Conservation (phyloP, 2,888 invertebrate species). For the Rhorus exstirpatorius region DNA sequence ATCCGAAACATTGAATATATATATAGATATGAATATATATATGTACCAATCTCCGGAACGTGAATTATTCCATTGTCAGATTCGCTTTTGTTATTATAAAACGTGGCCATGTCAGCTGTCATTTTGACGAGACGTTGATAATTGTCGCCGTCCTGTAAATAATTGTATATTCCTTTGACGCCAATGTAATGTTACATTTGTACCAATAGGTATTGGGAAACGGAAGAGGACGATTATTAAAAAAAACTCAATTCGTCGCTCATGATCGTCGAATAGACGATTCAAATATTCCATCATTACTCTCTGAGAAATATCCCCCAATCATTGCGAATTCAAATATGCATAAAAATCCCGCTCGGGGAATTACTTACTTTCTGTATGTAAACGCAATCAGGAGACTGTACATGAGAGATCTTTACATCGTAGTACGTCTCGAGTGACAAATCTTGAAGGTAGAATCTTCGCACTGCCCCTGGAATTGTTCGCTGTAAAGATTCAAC, state of each 20-base stretch:
- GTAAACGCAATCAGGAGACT: conserved; percentile 90
- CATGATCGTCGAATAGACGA: neutral
- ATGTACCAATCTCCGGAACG: conserved; percentile 87
- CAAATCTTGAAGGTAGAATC: conserved; percentile 82
- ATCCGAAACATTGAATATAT: no score
- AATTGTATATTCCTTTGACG: neutral
- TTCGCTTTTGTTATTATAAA: conserved; percentile 80
- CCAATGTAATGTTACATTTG: no score
- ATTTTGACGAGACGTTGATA: conserved; percentile 85
- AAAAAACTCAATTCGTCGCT: no score
- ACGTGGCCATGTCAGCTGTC: conserved; percentile 86
- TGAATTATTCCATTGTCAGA: conserved; percentile 74
- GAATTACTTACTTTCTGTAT: conserved; percentile 88
- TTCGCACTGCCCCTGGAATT: conserved; percentile 77
- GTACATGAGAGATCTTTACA: conserved; percentile 88
- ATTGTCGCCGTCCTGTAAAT: conserved; percentile 80
- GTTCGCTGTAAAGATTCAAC: conserved; percentile 71
- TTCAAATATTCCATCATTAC: neutral
- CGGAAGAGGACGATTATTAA: no score
- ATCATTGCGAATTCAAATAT: neutral
- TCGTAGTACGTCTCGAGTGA: conserved; percentile 85
- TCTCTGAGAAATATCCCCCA: neutral
- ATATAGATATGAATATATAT: neutral
- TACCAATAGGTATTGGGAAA: no score
- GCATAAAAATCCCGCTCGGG: neutral